phyloP scores from a whole-genome alignment of 2,113 vertebrate genomes.

The Rhipidura dahli region DNA sequence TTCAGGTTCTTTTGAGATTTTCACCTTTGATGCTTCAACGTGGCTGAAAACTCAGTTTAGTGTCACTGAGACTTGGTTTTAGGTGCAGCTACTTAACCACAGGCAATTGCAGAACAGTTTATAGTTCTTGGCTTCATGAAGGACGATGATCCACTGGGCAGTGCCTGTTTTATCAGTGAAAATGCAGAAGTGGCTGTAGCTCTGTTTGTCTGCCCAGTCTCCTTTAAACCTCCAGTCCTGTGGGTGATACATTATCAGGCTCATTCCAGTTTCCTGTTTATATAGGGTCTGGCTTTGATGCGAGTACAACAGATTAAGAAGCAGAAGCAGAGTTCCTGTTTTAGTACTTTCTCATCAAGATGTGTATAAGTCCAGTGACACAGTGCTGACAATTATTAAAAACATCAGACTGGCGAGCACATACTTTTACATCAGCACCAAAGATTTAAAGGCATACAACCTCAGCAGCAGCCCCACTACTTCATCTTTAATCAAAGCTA shows the following conservation, averaged over 20 bases:
- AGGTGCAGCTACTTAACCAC: background rate
- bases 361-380: slow-evolving; percentile 17
- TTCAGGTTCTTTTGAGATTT: background rate
- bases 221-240: slow-evolving; percentile 35
- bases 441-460: background rate
- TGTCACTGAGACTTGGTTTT: background rate
- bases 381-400: slow-evolving; percentile 45
- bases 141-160: background rate
- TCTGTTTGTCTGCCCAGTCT: slow-evolving; percentile 25
- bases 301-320: slow-evolving; percentile 33
- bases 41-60: background rate
- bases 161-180: background rate
- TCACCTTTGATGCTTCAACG: background rate
- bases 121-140: background rate
- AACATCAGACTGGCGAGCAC: background rate
- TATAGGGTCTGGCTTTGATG: slow-evolving; percentile 54
- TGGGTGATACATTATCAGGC: slow-evolving; percentile 42
- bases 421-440: background rate
- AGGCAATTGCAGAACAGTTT: background rate
- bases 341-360: slow-evolving; percentile 56
- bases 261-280: slow-evolving; percentile 70
- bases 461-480: background rate
- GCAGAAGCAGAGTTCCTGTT: slow-evolving; percentile 53
- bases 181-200: slow-evolving; percentile 27
- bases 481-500: background rate